Base-by-base conservation (phyloP, 2,888 invertebrate species). In the Hypercompe scribonia region DNA sequence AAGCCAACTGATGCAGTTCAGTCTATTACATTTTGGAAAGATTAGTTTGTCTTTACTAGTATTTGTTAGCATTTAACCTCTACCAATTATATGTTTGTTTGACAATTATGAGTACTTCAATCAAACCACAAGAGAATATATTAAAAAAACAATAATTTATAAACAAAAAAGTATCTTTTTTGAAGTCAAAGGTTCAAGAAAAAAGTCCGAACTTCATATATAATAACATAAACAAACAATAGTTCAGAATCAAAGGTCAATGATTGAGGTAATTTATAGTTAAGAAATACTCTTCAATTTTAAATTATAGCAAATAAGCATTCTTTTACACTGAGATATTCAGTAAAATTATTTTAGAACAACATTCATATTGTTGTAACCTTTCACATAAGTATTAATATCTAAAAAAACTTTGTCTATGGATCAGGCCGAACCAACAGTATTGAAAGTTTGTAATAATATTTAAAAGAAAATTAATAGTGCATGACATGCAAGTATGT, bases 401-500 rank as follows among this genome's bases (percentile, higher is more conserved):
- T 42, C 21, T 46, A 42, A 42, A 4, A 5, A 50, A 24, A 50
- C 46, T 24, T 5, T 24, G 46, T 46, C 46, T 46, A 46, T 46
- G 21, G 50, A 3, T 28, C 13, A 58, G 28, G 1, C 2, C 24
- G n/a, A 50, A 24, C 13, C 33, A 31, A 33, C 18, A 11, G 1
- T 33, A 50, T 34, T 8, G 28, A 34, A n/a, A 54, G 4, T 34
- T 24, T 50, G 15, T 54, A 34, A 54, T 54, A 50, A 68, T 68
- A 68, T 68, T 54, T 33, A 33, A n/a, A 42, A 50, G 13, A 10
- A 46, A 67, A 50, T 67, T 50, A 50, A 50, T 67, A 68, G 50
- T 54, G 50, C 67, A n/a, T 33, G 67, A 50, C 21, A 68, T 34
- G 24, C 33, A 2, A 28, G 21, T n/a, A 36, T 68, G 58, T 61